phyloP scores from a whole-genome alignment of 2,797 vertebrate species.

The Labroides dimidiatus region DNA sequence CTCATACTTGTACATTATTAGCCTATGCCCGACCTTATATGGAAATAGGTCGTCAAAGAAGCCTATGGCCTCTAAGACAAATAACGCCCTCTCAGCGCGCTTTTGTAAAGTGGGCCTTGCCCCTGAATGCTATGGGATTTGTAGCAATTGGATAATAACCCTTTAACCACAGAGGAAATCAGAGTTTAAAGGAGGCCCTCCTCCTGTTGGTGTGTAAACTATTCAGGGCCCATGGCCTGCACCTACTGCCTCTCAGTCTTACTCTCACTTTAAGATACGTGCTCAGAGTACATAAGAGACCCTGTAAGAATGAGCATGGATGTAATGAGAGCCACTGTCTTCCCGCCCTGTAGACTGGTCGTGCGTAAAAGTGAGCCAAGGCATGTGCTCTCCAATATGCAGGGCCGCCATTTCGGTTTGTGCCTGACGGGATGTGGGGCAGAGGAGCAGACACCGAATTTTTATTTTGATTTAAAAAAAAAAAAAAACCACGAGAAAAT shows the following conservation, averaged over 20 bases:
- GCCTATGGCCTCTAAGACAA: conserved; percentile 37
- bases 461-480: conserved; percentile 19
- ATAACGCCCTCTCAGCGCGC: conserved; percentile 37
- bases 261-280: conserved; percentile 70
- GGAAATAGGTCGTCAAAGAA: conserved; percentile 32
- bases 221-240: conserved; percentile 63
- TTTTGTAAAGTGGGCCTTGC: conserved; percentile 51
- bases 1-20: conserved; percentile 19
- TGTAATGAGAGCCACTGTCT: conserved; percentile 36
- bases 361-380: conserved; percentile 55
- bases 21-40: conserved; percentile 4
- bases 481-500: background rate
- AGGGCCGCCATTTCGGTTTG: conserved; percentile 23
- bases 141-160: conserved; percentile 65
- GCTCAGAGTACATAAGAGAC: conserved; percentile 62
- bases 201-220: conserved; percentile 51
- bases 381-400: conserved; percentile 18
- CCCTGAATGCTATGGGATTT: conserved; percentile 58
- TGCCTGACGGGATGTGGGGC: background rate
- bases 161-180: conserved; percentile 74
- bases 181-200: conserved; percentile 69
- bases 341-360: conserved; percentile 43
- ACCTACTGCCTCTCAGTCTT: conserved; percentile 63
- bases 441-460: background rate
- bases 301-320: conserved; percentile 40